phyloP scores from a whole-genome alignment of 2,113 vertebrate species.

The Pseudonaja textilis region DNA sequence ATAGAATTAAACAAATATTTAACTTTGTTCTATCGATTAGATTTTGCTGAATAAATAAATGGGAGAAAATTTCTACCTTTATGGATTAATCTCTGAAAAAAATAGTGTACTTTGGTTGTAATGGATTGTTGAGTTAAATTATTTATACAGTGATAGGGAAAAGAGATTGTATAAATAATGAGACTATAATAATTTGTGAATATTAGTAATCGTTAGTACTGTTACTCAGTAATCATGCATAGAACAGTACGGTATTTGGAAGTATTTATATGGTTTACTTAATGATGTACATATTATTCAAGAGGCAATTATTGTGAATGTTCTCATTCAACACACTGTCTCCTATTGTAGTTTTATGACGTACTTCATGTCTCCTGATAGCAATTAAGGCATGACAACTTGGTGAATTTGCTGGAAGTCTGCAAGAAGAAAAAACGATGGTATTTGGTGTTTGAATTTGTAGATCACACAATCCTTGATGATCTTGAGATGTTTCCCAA shows the following conservation, averaged over 20 bases:
- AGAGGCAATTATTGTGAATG: neutral
- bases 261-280: neutral
- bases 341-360: constrained; percentile 22
- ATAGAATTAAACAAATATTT: neutral
- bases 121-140: neutral
- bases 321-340: fast-evolving
- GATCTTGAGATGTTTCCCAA: constrained; percentile 80
- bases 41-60: neutral
- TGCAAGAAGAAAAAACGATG: constrained; percentile 84
- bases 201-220: neutral
- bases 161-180: neutral
- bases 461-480: constrained; percentile 85
- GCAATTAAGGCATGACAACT: constrained; percentile 89
- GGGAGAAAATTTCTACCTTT: neutral
- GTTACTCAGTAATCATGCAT: neutral
- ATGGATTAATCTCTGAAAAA: neutral
- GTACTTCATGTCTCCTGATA: constrained; percentile 56
- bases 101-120: neutral
- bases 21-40: neutral
- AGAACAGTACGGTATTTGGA: neutral
- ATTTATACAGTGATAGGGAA: neutral
- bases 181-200: neutral
- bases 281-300: neutral
- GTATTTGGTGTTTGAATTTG: constrained; percentile 92
- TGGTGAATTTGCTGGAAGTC: constrained; percentile 88